Evolutionary conservation across 2,888 invertebrate genomes (phyloP).

Genomic region (Drosophila birchii): DNA sequence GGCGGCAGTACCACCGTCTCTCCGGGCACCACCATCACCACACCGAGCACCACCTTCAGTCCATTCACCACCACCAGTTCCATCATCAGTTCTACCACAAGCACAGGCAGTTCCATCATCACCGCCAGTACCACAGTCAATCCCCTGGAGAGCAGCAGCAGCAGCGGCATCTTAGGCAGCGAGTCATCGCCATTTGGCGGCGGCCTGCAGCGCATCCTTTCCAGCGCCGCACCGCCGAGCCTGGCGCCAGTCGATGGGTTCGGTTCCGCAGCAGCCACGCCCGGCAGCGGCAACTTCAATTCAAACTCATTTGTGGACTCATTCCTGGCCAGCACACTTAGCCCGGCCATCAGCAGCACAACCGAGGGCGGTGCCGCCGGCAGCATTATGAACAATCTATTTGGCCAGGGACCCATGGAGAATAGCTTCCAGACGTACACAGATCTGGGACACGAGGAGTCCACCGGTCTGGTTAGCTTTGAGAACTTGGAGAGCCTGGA

Average conservation of each 20-base stretch:
- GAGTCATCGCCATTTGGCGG: slow-evolving; percentile 78
- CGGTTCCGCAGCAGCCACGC: slow-evolving; percentile 51
- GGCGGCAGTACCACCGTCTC: slow-evolving; percentile 45
- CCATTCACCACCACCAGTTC: slow-evolving; percentile 51
- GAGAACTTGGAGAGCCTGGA: slow-evolving; percentile 87
- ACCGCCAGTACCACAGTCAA: slow-evolving; percentile 21
- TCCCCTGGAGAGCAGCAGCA: slow-evolving; percentile 59
- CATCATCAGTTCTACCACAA: slow-evolving; percentile 51
- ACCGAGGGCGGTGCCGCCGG: slow-evolving; percentile 77
- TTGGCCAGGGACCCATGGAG: slow-evolving; percentile 81
- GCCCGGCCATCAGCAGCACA: slow-evolving; percentile 56
- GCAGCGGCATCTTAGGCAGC: slow-evolving; percentile 55
- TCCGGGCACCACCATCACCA: slow-evolving; percentile 46
- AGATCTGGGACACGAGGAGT: slow-evolving; percentile 83
- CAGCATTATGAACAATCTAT: slow-evolving; percentile 83
- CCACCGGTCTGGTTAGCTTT: slow-evolving; percentile 72
- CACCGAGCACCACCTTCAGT: slow-evolving; percentile 51
- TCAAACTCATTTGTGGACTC: slow-evolving; percentile 72
- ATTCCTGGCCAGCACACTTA: slow-evolving; percentile 71
- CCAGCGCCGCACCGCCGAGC: slow-evolving; percentile 70
- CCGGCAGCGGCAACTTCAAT: slow-evolving; percentile 56
- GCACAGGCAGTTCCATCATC: slow-evolving; percentile 28
- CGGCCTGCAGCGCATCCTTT: slow-evolving; percentile 70
- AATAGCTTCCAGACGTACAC: slow-evolving; percentile 84
- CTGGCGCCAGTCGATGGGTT: slow-evolving; percentile 58